Base-by-base conservation (phyloP, 1,140 invertebrate genomes). In the Drosophila murphyi region DNA sequence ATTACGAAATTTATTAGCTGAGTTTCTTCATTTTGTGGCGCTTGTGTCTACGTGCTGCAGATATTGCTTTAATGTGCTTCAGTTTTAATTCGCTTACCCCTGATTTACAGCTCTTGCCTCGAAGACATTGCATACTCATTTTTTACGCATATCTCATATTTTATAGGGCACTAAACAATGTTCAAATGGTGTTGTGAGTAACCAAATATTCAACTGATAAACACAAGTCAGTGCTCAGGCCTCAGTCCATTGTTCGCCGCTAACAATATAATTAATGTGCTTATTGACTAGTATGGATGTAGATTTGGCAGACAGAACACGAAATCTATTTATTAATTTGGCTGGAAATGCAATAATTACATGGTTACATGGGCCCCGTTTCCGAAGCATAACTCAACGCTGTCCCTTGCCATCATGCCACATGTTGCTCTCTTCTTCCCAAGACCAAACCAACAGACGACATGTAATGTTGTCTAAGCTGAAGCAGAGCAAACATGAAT, bases 1-100 rank as follows among this genome's bases (percentile, higher is more conserved):
- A 87, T 88, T 89, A 89, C 72, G 67, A 73, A 88, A 73, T 87
- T 87, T 87, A 87, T 87, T 87, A 88, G 83, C 61, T 54, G 51
- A 72, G 61, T 76, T 76, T 64, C 69, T 67, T 79, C 61, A 75
- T 35, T 72, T 74, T 52, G 41, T 50, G 43, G 43, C 12, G 48
- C 80, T 71, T 55, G 60, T 71, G 52, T 55, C 59, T 43, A 55
- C 55, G 68, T 10, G 70, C 29, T 59, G 35, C 61, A 75, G 71
- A 82, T 82, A 76, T 82, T 57, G 57, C 65, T 67, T 74, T 79
- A 82, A 86, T 86, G 79, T 78, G 59, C 79, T 79, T 88, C 68
- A 87, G 79, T 80, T 88, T 87, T 89, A 89, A 87, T 89, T 87
- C 71, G 65, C 67, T 45, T 43, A 37, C 65, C 55, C 51, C 47